phyloP scores from a whole-genome alignment of 1,140 invertebrate genomes.

The Drosophila triauraria region DNA sequence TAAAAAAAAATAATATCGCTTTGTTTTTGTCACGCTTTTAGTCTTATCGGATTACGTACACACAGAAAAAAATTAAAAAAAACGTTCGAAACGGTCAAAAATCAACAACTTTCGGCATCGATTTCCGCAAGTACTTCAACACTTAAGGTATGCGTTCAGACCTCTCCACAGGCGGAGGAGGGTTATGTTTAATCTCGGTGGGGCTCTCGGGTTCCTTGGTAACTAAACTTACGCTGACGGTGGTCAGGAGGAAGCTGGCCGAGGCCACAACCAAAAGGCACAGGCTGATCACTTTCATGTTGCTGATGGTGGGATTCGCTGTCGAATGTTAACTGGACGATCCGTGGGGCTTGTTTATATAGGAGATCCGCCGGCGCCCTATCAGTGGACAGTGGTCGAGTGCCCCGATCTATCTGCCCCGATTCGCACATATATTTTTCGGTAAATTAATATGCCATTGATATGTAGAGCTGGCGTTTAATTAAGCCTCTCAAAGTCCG shows the following conservation, averaged over 20 bases:
- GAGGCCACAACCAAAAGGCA: slow-evolving; percentile 52
- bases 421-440: slow-evolving; percentile 35
- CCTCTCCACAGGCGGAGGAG: too few species aligned
- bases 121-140: too few species aligned
- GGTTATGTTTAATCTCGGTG: too few species aligned
- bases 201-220: not conserved
- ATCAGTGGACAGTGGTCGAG: slow-evolving; percentile 24
- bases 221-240: slow-evolving; percentile 45
- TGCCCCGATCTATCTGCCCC: slow-evolving; percentile 21
- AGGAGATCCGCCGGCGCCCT: not conserved
- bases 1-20: not conserved
- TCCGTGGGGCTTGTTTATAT: slow-evolving; percentile 48
- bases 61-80: too few species aligned
- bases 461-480: slow-evolving; percentile 27
- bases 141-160: too few species aligned
- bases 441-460: slow-evolving; percentile 27
- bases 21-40: slow-evolving; percentile 13
- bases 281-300: slow-evolving; percentile 58
- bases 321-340: slow-evolving; percentile 27
- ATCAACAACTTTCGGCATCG: too few species aligned
- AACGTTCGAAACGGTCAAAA: too few species aligned
- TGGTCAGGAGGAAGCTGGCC: slow-evolving; percentile 55
- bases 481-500: slow-evolving; percentile 47
- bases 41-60: not conserved
- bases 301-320: slow-evolving; percentile 20